These are phyloP conservation scores for sheep (Ovis aries) DNA, from an alignment of 2,113 vertebrate species.

Conservation along the genomic window ARS-UI_Ramb_v3.0 NC_056080.1:75069501-75070000, in stretches of 20 bases:
- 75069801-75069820: too few relatives aligned
- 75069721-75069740: not conserved
- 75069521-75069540: not conserved
- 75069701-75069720: not conserved
- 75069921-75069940: too few relatives aligned
- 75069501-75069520: not conserved
- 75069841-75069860: too few relatives aligned
- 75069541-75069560: not conserved
- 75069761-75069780: not conserved
- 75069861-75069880: too few relatives aligned
- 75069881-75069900: too few relatives aligned
- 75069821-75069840: too few relatives aligned
- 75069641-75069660: not conserved
- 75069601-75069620: not conserved
- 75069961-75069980: too few relatives aligned
- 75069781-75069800: too few relatives aligned
- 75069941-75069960: too few relatives aligned
- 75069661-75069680: not conserved
- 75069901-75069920: too few relatives aligned
- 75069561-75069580: not conserved
- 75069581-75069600: not conserved
- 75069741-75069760: not conserved
- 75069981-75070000: too few relatives aligned
- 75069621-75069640: not conserved
- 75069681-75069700: not conserved